phyloP scores from a whole-genome alignment of 2,888 invertebrate genomes.

The Calameuta idolon region DNA sequence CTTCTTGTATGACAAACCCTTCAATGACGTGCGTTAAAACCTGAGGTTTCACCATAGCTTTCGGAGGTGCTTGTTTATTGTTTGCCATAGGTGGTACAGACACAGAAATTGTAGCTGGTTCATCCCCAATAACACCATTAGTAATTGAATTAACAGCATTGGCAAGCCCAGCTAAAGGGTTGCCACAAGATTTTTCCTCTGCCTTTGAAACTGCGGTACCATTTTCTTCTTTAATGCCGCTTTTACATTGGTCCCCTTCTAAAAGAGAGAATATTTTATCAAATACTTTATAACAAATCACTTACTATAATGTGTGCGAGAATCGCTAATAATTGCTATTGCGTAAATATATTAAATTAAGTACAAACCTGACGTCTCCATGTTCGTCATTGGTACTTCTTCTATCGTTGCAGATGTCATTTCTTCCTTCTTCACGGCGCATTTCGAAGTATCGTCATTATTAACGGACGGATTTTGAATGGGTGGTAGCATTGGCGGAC shows the following conservation, averaged over 20 bases:
- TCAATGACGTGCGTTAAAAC: conserved; percentile 97
- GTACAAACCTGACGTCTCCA: conserved; percentile 17
- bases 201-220: conserved; percentile 46
- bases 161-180: conserved; percentile 61
- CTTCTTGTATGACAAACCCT: conserved; percentile 96
- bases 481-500: conserved; percentile 51
- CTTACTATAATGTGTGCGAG: not conserved
- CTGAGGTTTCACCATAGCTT: conserved; percentile 95
- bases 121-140: conserved; percentile 54
- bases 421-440: conserved; percentile 49
- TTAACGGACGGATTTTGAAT: conserved; percentile 33
- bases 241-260: conserved; percentile 50
- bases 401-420: conserved; percentile 29
- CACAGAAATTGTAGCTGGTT: conserved; percentile 41
- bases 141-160: conserved; percentile 62
- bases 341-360: not conserved
- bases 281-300: not conserved
- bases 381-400: conserved; percentile 25
- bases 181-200: conserved; percentile 63
- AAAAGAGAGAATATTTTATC: not conserved
- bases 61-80: conserved; percentile 73
- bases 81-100: conserved; percentile 49
- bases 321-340: not conserved
- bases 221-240: conserved; percentile 51
- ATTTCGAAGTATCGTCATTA: conserved; percentile 43